Evolutionary conservation across 2,888 invertebrate species (phyloP).

Genomic region (Drosophila lacicola): DNA sequence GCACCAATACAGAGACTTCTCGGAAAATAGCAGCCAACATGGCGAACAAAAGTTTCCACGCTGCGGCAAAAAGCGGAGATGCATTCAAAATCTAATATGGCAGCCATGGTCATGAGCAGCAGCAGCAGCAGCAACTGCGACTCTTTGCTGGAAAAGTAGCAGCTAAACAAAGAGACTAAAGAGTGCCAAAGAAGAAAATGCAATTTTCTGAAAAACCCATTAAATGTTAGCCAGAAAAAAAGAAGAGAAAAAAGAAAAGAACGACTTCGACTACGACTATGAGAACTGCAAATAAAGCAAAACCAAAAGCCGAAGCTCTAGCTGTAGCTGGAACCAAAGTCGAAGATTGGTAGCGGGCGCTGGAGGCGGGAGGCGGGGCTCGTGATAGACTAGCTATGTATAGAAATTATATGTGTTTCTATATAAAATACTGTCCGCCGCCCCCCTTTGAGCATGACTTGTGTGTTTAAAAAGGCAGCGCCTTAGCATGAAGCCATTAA

Average conservation of each 20-base stretch:
- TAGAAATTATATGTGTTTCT: constrained; percentile 23
- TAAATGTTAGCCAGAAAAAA: constrained; percentile 78
- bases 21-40: constrained; percentile 58
- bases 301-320: constrained; percentile 42
- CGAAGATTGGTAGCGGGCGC: constrained; percentile 15
- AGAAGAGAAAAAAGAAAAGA: constrained; percentile 20
- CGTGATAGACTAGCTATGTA: constrained; percentile 61
- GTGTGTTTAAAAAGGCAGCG: constrained; percentile 41
- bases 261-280: constrained; percentile 23
- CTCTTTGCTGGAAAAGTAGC: constrained; percentile 63
- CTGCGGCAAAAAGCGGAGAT: constrained; percentile 82
- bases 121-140: constrained; percentile 42
- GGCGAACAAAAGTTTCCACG: constrained; percentile 79
- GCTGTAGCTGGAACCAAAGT: constrained; percentile 46
- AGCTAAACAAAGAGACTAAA: constrained; percentile 79
- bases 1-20: constrained; percentile 19
- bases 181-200: constrained; percentile 82
- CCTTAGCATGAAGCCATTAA: constrained; percentile 71
- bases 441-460: constrained; percentile 55
- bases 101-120: constrained; percentile 81
- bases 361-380: constrained; percentile 35
- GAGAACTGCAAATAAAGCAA: constrained; percentile 77
- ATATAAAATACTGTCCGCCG: constrained; percentile 26
- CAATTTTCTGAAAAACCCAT: constrained; percentile 83
- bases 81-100: constrained; percentile 82